Conservation (phyloP, 2,113 vertebrate species). For the Forbesichthys agassizii region DNA sequence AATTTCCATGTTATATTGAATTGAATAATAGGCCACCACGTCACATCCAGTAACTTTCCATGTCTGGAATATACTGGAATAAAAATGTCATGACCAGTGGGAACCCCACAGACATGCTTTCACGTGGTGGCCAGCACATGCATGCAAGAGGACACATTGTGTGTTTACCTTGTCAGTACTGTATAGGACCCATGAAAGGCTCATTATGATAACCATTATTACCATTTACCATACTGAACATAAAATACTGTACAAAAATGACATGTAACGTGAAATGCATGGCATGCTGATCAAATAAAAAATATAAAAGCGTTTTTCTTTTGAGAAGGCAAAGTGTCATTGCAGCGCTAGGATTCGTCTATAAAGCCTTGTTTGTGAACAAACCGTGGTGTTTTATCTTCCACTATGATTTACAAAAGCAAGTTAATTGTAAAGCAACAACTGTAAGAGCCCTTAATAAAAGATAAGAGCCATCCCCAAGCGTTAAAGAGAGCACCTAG, state of each 20-base stretch:
- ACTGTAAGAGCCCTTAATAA: constrained; percentile 72
- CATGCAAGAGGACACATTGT: constrained; percentile 43
- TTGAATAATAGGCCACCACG: no score
- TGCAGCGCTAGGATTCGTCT: constrained; percentile 33
- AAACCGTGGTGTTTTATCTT: constrained; percentile 59
- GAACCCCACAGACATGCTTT: constrained; percentile 31
- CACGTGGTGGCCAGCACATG: constrained; percentile 43
- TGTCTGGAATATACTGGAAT: no score
- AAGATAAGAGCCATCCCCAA: constrained; percentile 67
- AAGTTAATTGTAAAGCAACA: constrained; percentile 43
- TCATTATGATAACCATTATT: constrained; percentile 98
- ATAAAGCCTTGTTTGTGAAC: constrained; percentile 40
- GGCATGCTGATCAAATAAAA: constrained; percentile 56
- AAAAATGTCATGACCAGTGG: no score
- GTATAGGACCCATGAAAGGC: constrained; percentile 84
- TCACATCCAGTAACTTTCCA: no score
- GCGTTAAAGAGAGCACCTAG: constrained; percentile 65
- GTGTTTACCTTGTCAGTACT: constrained; percentile 83
- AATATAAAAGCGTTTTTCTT: constrained; percentile 37
- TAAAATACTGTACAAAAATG: constrained; percentile 79
- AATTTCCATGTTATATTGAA: no score
- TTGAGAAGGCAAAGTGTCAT: constrained; percentile 18
- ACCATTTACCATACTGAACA: constrained; percentile 94
- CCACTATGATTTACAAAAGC: constrained; percentile 55
- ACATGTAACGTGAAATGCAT: constrained; percentile 63